phyloP scores from a whole-genome alignment of 2,113 vertebrate species.

The Zeus faber region DNA sequence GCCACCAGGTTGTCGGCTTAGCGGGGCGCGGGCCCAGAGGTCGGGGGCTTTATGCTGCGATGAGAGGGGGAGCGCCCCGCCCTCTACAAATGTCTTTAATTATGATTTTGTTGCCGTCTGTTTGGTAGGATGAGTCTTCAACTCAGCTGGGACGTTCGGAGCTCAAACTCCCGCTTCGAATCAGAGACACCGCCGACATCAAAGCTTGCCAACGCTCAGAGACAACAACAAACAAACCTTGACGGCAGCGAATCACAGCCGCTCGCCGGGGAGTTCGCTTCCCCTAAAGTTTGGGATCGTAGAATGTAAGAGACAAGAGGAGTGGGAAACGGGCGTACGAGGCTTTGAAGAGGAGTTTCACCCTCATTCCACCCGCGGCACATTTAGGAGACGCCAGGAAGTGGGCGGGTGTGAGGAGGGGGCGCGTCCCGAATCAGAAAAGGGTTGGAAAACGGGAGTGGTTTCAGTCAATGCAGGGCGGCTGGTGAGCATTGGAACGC shows the following conservation, averaged over 20 bases:
- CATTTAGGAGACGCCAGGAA: no score
- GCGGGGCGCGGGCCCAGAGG: no score
- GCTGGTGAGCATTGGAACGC: no score
- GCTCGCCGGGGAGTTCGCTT: slow-evolving; percentile 43
- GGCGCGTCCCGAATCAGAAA: no score
- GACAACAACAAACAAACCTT: slow-evolving; percentile 63
- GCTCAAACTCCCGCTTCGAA: slow-evolving; percentile 62
- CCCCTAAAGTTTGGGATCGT: slow-evolving; percentile 48
- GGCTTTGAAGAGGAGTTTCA: no score
- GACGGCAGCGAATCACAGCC: slow-evolving; percentile 51
- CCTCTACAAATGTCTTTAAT: slow-evolving; percentile 69
- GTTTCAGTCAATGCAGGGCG: no score
- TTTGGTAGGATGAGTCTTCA: slow-evolving; percentile 65
- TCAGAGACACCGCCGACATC: slow-evolving; percentile 65
- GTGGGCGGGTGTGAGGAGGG: no score
- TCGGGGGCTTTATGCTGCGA: slow-evolving; percentile 49
- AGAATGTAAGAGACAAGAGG: slow-evolving; percentile 22
- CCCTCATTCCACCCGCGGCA: no score
- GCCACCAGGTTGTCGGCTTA: no score
- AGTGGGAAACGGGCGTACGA: slow-evolving; percentile 30
- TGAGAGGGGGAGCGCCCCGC: slow-evolving; percentile 64
- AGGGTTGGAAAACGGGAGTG: no score
- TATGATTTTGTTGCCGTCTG: slow-evolving; percentile 59
- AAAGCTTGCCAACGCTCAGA: no score
- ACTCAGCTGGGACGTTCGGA: slow-evolving; percentile 41